Evolutionary conservation across 2,888 invertebrate species (phyloP).

Genomic region (Polyommatus icarus): DNA sequence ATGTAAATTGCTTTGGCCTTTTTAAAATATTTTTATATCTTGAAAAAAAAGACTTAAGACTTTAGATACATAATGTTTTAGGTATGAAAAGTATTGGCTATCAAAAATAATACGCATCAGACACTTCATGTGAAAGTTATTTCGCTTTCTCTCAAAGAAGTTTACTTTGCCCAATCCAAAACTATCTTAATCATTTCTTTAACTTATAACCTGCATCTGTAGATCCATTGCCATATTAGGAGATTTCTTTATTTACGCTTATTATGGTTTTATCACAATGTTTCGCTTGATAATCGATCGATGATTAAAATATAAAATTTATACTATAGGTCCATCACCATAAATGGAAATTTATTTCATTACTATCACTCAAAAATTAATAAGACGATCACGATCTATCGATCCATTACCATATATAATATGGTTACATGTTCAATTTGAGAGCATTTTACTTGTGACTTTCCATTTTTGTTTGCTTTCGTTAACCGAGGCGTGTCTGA

Average conservation of each 20-base stretch:
- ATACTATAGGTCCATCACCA: background rate
- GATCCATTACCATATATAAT: background rate
- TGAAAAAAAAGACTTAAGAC: background rate
- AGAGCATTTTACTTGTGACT: background rate
- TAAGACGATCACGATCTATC: background rate
- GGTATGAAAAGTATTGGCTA: background rate
- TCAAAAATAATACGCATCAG: background rate
- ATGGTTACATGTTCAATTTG: background rate
- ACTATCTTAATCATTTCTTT: background rate
- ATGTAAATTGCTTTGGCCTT: background rate
- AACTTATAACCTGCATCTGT: background rate
- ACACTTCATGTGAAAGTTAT: background rate
- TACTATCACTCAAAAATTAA: background rate
- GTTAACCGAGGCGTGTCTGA: slow-evolving; percentile 32
- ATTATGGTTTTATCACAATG: background rate
- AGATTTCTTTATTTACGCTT: background rate
- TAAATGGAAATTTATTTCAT: background rate
- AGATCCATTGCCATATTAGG: background rate
- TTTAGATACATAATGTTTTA: background rate
- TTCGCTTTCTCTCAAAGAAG: background rate
- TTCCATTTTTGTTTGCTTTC: slow-evolving; percentile 27
- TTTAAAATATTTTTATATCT: background rate
- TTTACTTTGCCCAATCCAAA: background rate
- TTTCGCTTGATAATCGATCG: background rate
- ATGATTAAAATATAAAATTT: no score